A percentile compares a stretch with the other conserved stretches of the same genome.
Evolutionary conservation across 2,888 invertebrate genomes (phyloP).

Genomic region (Apeira syringaria): DNA sequence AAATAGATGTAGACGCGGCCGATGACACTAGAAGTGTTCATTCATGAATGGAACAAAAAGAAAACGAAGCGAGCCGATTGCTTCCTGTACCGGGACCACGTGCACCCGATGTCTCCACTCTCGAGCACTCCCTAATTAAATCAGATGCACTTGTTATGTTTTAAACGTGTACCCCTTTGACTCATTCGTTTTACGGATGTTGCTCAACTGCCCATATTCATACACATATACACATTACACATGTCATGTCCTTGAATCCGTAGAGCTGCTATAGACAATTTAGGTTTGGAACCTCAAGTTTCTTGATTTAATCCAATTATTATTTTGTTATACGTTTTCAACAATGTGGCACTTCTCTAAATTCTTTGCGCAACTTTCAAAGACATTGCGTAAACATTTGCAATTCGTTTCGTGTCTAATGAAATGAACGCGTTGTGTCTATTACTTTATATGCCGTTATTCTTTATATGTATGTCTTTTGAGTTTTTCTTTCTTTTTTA

Average conservation of each 20-base stretch:
- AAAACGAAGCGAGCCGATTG: constrained; percentile 47
- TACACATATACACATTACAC: constrained; percentile 1
- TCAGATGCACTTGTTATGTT: constrained; percentile 45
- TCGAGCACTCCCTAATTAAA: constrained; percentile 42
- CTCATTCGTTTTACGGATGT: constrained; percentile 9
- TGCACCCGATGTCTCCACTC: constrained; percentile 32
- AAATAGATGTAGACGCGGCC: constrained; percentile 39
- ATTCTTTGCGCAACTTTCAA: constrained; percentile 16
- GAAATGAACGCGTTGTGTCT: constrained; percentile 12
- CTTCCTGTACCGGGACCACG: constrained; percentile 64
- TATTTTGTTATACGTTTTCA: constrained; percentile 2
- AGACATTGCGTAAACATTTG: constrained; percentile 15
- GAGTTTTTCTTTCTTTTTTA: no score
- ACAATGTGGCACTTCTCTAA: constrained; percentile 5
- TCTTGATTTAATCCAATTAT: background rate
- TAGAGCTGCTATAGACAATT: background rate
- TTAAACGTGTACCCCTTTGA: constrained; percentile 20
- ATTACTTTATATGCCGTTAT: no score
- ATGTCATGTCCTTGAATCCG: constrained; percentile 2
- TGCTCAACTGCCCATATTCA: constrained; percentile 6
- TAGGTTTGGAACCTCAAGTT: constrained; percentile 1
- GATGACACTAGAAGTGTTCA: constrained; percentile 56
- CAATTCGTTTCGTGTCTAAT: constrained; percentile 12
- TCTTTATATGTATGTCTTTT: no score
- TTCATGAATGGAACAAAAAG: constrained; percentile 58